These are phyloP conservation scores for Schrankia costaestrigalis DNA, from an alignment of 2,888 invertebrate species.

Conservation along the genomic window DNA sequence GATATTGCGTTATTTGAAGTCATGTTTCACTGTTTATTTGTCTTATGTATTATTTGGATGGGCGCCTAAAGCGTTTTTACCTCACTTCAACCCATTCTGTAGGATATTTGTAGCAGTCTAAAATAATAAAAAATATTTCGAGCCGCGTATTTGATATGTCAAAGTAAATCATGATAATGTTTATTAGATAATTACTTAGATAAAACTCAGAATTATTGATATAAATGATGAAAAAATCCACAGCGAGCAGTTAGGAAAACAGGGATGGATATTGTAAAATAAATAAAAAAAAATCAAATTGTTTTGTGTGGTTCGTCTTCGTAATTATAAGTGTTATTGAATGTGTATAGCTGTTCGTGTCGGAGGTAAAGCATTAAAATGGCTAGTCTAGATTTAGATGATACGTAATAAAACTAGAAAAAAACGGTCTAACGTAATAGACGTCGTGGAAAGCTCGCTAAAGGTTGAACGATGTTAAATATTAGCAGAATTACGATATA, in stretches of 20 bases:
- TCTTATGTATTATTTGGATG: constrained; percentile 45
- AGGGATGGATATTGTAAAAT: constrained; percentile 75
- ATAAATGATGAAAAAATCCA: constrained; percentile 58
- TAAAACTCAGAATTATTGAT: constrained; percentile 69
- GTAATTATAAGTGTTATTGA: constrained; percentile 76
- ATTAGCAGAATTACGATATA: constrained; percentile 26
- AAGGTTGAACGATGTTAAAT: constrained; percentile 65
- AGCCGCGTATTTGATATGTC: constrained; percentile 81
- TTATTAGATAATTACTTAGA: constrained; percentile 75
- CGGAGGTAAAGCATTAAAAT: constrained; percentile 52
- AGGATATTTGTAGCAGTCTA: constrained; percentile 73
- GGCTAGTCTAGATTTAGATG: constrained; percentile 64
- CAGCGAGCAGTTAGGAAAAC: constrained; percentile 79
- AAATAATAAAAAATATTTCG: constrained; percentile 72
- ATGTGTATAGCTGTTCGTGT: constrained; percentile 72
- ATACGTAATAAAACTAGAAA: constrained; percentile 45
- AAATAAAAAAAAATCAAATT: constrained; percentile 56
- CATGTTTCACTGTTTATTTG: constrained; percentile 43
- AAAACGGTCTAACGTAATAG: constrained; percentile 46
- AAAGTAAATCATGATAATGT: constrained; percentile 78
- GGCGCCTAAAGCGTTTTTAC: constrained; percentile 46
- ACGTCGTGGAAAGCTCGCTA: constrained; percentile 62
- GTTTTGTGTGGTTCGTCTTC: constrained; percentile 74
- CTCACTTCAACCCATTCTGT: constrained; percentile 71
- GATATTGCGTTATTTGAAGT: constrained; percentile 42